Base-by-base conservation (phyloP, 2,797 vertebrate genomes). In the Coccyzus lansbergi region DNA sequence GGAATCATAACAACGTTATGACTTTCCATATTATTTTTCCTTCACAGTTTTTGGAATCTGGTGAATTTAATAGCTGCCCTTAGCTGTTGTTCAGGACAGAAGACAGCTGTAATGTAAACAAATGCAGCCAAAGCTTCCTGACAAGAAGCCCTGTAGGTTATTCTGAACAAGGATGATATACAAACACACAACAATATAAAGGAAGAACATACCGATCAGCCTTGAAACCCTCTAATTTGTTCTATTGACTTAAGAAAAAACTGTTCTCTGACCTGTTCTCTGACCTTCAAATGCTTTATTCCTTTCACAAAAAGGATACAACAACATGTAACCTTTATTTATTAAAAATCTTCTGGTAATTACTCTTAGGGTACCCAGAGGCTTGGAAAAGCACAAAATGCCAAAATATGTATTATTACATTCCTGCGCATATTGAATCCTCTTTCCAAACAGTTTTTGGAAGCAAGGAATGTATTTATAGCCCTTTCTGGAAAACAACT, bases 251-350 rank as follows among this genome's bases (percentile, higher is more conserved):
- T 25, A 31, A 25, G 33, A 63, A 75, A 92, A 82, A 79, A 38
- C 76, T 70, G 59, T 67, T 90, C 33, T 60, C 91, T 94, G 95
- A 94, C 83, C 76, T 70, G 59, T 67, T 90, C 33, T 60, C 91
- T 94, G 95, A 94, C 83, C 79, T 94, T 94, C 70, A 88, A 75
- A 25, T 44, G n/a, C n/a, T 90, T 53, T 14, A 86, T 80, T 86
- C 78, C 84, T 95, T 92, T 92, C 90, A 94, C 44, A 75, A 71
- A 48, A 48, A 20, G 46, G 21, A 48, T 10, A 48, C 20, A 48
- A 48, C 21, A 48, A 51, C 15, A 15, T 18, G 56, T 11, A 55
- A 81, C 62, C 75, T 77, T 93, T 76, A 93, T 76, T 90, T 89
- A 89, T 83, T 78, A 93, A 86, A 95, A 92, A 75, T 33, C 29